Evolutionary conservation across 2,888 invertebrate species (phyloP), one percentile per base, ranked within the genome.

Genomic region (Hirudinaria manillensis): DNA sequence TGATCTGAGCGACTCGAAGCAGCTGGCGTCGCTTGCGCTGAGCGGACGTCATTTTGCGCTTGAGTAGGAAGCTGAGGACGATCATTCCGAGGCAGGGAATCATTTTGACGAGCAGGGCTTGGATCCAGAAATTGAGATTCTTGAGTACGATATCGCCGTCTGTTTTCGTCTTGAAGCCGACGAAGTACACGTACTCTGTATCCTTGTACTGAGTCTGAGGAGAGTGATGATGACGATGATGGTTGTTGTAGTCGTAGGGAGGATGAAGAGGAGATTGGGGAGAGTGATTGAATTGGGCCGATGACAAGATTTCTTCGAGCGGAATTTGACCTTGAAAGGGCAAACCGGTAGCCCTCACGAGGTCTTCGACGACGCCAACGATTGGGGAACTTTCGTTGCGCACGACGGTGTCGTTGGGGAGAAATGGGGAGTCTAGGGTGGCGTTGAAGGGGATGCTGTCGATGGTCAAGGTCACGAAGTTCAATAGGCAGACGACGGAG

Each of bases 101-200:
- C 74, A 96, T 87, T 86, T 96, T 96, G 79, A 95, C 91, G 78
- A 95, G 90, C 7, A 95, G 92, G 84, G 94, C 92, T 85, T 95
- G 95, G 81, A 94, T 90, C 90, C 93, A 93, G 86, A 95, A 92
- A 83, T 93, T 94, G 78, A 92, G 89, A 73, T 84, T 82, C 75
- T 81, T 80, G n/a, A 84, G 77, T 73, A 82, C 77, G 21, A 79
- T 78, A 38, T 82, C 82, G 7, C 80, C 78, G 6, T 78, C 75
- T 0, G 81, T 82, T 32, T 80, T 79, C 83, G 84, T 74, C 86
- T 86, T 80, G 88, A 88, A 81, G 90, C 89, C 81, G 56, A 72
- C 53, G 65, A 38, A 73, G 36, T 24, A 56, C 34, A 65, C 45
- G 56, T 73, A 55, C 56, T 65, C 19, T 1, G 34, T 56, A 34